Conservation (phyloP, 2,888 invertebrate genomes). For the Mantis religiosa region DNA sequence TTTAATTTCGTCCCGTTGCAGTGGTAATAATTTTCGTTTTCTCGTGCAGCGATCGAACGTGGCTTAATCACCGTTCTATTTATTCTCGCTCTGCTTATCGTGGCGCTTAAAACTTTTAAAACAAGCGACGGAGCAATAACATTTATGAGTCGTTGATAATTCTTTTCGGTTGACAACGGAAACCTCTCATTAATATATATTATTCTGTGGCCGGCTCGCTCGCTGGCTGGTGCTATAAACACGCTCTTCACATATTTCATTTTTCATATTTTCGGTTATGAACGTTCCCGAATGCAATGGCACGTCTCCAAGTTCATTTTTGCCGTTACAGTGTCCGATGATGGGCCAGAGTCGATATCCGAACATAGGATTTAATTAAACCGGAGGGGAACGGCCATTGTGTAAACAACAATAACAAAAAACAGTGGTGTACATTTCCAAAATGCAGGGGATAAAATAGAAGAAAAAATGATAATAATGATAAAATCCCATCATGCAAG, state of each 20-base stretch:
- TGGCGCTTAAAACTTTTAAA: background rate
- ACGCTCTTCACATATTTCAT: background rate
- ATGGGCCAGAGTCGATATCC: background rate
- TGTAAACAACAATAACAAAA: background rate
- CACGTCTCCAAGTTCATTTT: background rate
- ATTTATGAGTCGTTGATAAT: background rate
- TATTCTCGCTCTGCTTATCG: background rate
- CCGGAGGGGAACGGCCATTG: background rate
- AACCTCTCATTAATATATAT: background rate
- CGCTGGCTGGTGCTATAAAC: background rate
- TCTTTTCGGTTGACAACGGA: background rate
- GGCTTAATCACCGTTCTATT: background rate
- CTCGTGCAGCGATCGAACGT: background rate
- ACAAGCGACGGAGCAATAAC: background rate
- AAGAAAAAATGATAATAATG: background rate
- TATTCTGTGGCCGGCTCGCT: background rate
- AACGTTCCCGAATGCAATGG: background rate
- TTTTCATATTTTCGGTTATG: background rate
- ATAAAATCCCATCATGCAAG: background rate
- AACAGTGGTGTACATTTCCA: background rate
- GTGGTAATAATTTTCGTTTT: background rate
- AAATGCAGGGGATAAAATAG: background rate
- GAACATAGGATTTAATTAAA: background rate
- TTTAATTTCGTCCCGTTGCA: too few species aligned
- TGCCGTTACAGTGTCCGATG: background rate